A percentile compares a stretch with the other conserved stretches of the same genome.
Conservation (phyloP, 1,140 invertebrate species). For the Orchesella cincta region DNA sequence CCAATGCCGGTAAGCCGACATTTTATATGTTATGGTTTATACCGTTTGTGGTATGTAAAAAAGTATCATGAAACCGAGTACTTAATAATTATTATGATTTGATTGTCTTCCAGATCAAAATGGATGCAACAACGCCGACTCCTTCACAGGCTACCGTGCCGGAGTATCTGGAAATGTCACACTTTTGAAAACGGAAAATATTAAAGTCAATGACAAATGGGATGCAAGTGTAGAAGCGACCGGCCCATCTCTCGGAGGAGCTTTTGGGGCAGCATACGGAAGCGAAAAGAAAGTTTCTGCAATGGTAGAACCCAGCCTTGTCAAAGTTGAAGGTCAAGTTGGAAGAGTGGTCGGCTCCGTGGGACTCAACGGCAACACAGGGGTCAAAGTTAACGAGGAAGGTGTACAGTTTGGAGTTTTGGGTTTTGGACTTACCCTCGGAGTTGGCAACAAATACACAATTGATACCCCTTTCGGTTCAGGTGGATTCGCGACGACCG, state of each 20-base stretch:
- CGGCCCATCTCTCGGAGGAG: background rate
- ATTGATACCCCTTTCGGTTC: constrained; percentile 22
- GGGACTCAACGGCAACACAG: background rate
- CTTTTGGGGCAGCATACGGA: background rate
- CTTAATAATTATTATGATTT: no score
- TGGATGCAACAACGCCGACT: no score
- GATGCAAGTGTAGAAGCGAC: background rate
- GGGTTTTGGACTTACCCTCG: constrained; percentile 4
- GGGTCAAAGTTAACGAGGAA: background rate
- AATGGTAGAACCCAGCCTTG: constrained; percentile 5
- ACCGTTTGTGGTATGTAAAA: no score
- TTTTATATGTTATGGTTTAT: no score
- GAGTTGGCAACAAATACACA: background rate
- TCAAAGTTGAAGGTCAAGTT: background rate
- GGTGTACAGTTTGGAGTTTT: constrained; percentile 2
- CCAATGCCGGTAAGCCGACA: background rate
- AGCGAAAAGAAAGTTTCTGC: background rate
- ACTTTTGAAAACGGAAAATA: constrained; percentile 2
- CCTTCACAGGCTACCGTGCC: background rate
- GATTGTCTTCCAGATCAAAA: no score
- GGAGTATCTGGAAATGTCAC: background rate
- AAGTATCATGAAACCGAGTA: no score
- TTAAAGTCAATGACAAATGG: background rate
- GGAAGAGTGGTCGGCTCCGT: background rate
- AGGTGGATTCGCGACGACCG: background rate